Base-by-base conservation (phyloP, 2,888 invertebrate genomes). In the Hypsopygia costalis region DNA sequence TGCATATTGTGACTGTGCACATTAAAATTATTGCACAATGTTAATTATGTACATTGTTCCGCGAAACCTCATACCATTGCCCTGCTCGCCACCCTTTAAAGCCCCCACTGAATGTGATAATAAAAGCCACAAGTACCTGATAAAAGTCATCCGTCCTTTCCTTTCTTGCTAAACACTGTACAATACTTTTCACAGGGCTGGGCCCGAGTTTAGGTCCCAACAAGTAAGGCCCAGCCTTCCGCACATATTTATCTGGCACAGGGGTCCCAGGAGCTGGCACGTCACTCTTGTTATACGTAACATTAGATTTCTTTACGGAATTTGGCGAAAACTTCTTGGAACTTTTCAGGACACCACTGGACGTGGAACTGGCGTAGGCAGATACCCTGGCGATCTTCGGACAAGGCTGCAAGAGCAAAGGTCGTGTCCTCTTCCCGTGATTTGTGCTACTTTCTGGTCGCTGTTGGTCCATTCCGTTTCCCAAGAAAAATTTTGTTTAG, bases 111-210 rank as follows among this genome's bases (percentile, higher is more conserved):
- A n/a, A n/a, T n/a, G n/a, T n/a, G n/a, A n/a, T n/a, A n/a, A n/a
- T n/a, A n/a, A n/a, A n/a, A n/a, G n/a, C n/a, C n/a, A 16, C 16
- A 27, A 2, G 47, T 28, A 94, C 81, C 43, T 92, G 91, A 67
- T 91, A 93, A 69, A 92, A 94, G 40, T 92, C 90, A 72, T 93
- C 92, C 20, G 94, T 93, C 35, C 90, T 91, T 61, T 93, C 92
- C 59, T 91, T 93, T 41, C 93, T 89, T 4, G 94, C 94, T 47
- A 95, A 78, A 77, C 93, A 94, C 61, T 94, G 94, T 3, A 93
- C 92, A 59, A 95, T 93, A 69, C 94, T 94, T 67, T 92, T 91
- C 0, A 94, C 94, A 8, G 94, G 94, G 44, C 94, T 93, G 4
- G 91, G 92, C 0, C 94, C 94, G 21, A 93, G 79, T 52, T 92